Conservation (phyloP, 1,140 invertebrate genomes). For the Leptinotarsa lineolata region DNA sequence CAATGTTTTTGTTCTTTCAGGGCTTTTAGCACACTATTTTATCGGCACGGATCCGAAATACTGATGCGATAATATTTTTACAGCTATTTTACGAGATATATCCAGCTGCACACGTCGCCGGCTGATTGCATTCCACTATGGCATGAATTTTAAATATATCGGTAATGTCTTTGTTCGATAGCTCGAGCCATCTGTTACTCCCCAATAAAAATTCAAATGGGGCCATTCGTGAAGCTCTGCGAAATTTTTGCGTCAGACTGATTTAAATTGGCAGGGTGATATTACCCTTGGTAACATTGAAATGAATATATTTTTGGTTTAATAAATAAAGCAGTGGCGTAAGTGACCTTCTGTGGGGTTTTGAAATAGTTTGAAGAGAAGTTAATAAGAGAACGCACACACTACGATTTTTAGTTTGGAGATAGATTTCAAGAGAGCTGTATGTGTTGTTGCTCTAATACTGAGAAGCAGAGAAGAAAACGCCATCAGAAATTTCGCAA, state of each 20-base stretch:
- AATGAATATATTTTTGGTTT: slow-evolving; percentile 6
- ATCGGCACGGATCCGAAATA: background rate
- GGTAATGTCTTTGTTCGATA: slow-evolving; percentile 6
- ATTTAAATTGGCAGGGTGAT: slow-evolving; percentile 1
- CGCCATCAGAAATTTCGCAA: too few relatives aligned
- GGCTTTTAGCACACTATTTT: background rate
- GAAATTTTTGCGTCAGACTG: slow-evolving; percentile 1
- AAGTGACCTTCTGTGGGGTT: background rate
- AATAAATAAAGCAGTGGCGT: background rate
- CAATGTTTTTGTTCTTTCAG: background rate
- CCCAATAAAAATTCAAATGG: slow-evolving; percentile 3
- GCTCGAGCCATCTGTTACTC: slow-evolving; percentile 1
- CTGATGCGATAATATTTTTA: slow-evolving; percentile 6
- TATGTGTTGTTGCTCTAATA: too few relatives aligned
- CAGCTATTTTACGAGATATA: slow-evolving; percentile 6
- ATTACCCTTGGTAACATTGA: background rate
- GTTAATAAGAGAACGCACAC: too few relatives aligned
- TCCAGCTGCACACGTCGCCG: slow-evolving; percentile 4
- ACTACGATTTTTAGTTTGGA: too few relatives aligned
- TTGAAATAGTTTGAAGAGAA: too few relatives aligned
- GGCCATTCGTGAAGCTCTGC: background rate
- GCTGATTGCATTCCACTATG: background rate
- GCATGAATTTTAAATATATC: slow-evolving; percentile 6
- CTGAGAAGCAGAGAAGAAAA: too few relatives aligned
- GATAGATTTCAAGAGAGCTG: too few relatives aligned